These are phyloP conservation scores for Drosophila watanabei DNA, from an alignment of 1,140 invertebrate species.

Conservation along the genomic window DNA sequence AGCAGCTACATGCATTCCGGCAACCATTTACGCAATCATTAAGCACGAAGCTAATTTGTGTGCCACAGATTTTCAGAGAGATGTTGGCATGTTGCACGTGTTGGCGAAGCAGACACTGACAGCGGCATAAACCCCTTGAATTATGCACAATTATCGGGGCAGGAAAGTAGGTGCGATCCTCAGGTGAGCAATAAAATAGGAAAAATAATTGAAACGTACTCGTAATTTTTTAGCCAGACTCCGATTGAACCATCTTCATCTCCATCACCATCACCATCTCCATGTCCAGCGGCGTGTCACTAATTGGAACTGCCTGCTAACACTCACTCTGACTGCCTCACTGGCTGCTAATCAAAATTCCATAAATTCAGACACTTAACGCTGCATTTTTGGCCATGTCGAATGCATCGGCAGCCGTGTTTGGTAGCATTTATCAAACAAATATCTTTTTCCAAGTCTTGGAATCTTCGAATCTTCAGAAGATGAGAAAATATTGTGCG, in stretches of 20 bases:
- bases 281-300: conserved; percentile 49
- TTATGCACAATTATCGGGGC: conserved; percentile 78
- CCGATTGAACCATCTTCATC: conserved; percentile 64
- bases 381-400: conserved; percentile 49
- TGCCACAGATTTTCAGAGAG: conserved; percentile 65
- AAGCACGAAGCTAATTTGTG: conserved; percentile 81
- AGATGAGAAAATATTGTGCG: conserved; percentile 41
- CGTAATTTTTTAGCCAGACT: conserved; percentile 68
- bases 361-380: conserved; percentile 70
- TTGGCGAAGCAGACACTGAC: conserved; percentile 67
- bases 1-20: conserved; percentile 76
- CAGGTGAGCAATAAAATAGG: conserved; percentile 69
- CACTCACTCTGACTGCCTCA: conserved; percentile 2
- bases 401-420: conserved; percentile 27
- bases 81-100: conserved; percentile 58
- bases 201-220: conserved; percentile 82
- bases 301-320: conserved; percentile 60
- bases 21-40: conserved; percentile 84
- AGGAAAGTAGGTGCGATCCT: conserved; percentile 81
- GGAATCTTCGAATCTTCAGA: not conserved
- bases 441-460: not conserved
- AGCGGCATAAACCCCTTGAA: conserved; percentile 78
- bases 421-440: conserved; percentile 37
- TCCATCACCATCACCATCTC: not conserved
- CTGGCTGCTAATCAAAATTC: conserved; percentile 71